phyloP scores from a whole-genome alignment of 1,140 invertebrate species.

The Trissolcus basalis region DNA sequence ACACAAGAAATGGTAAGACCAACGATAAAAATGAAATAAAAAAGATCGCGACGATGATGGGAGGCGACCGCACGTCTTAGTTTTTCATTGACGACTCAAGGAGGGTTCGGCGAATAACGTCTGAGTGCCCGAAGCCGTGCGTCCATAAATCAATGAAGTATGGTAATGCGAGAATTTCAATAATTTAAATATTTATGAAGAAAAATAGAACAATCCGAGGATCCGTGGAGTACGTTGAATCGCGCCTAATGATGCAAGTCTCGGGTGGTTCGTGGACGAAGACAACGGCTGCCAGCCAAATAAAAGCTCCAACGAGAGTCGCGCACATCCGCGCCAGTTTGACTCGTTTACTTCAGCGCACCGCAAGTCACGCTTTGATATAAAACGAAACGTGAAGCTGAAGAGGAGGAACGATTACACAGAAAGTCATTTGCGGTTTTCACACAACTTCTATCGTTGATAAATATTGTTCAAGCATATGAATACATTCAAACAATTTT shows the following conservation, averaged over 20 bases:
- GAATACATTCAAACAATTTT: too few species aligned
- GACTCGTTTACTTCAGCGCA: conserved; percentile 37
- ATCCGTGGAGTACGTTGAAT: conserved; percentile 71
- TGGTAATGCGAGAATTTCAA: conserved; percentile 74
- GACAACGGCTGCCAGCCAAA: conserved; percentile 57
- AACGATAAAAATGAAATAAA: conserved; percentile 6
- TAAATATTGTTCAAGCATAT: too few species aligned
- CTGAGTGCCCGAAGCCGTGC: conserved; percentile 52
- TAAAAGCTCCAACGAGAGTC: conserved; percentile 52
- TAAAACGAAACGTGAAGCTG: conserved; percentile 45
- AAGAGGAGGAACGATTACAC: conserved; percentile 50
- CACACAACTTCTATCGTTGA: conserved; percentile 11
- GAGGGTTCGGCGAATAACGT: conserved; percentile 37
- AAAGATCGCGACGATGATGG: conserved; percentile 22
- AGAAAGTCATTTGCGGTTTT: conserved; percentile 54
- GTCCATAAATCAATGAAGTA: conserved; percentile 75
- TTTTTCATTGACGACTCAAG: conserved; percentile 19
- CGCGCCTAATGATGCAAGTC: conserved; percentile 72
- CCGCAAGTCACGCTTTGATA: conserved; percentile 54
- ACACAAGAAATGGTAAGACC: conserved; percentile 5
- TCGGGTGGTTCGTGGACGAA: conserved; percentile 48
- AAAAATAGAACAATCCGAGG: conserved; percentile 74
- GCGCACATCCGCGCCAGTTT: conserved; percentile 23
- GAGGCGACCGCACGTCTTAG: conserved; percentile 38
- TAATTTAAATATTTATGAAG: conserved; percentile 76